These are phyloP conservation scores for Apodemia hepburni DNA, from an alignment of 2,888 invertebrate species.

Conservation along the genomic window DNA sequence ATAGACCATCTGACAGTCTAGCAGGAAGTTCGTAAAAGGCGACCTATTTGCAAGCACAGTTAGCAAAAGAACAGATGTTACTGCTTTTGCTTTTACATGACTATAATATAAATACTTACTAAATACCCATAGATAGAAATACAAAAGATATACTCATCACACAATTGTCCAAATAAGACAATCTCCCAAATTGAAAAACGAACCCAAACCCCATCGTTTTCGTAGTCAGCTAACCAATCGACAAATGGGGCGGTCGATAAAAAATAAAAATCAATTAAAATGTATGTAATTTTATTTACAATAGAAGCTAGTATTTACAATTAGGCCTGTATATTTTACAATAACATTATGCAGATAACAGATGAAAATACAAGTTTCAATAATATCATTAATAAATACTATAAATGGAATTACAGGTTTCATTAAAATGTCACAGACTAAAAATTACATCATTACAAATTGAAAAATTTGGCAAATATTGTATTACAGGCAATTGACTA, in stretches of 20 bases:
- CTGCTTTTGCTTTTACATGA: no score
- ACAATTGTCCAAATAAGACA: no score
- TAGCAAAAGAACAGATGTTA: no score
- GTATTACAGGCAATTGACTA: constrained; percentile 2
- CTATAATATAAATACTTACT: no score
- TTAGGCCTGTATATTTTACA: constrained; percentile 7
- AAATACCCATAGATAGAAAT: no score
- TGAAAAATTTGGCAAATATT: constrained; percentile 2
- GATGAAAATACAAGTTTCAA: constrained; percentile 15
- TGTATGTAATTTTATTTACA: constrained; percentile 30
- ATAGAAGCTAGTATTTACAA: constrained; percentile 27
- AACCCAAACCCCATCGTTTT: no score
- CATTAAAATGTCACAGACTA: constrained; percentile 6
- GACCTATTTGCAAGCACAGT: no score
- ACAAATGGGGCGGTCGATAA: background rate
- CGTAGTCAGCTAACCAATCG: no score
- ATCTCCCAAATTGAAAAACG: no score
- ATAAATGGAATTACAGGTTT: background rate
- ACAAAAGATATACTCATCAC: no score
- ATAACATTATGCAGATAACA: constrained; percentile 16
- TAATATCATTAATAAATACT: background rate
- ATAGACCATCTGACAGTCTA: no score
- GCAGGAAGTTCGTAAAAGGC: no score
- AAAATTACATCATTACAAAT: constrained; percentile 12
- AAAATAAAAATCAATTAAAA: constrained; percentile 28